These are phyloP conservation scores for Calidris pugnax DNA, from an alignment of 2,113 vertebrate species.

Conservation along the genomic window DNA sequence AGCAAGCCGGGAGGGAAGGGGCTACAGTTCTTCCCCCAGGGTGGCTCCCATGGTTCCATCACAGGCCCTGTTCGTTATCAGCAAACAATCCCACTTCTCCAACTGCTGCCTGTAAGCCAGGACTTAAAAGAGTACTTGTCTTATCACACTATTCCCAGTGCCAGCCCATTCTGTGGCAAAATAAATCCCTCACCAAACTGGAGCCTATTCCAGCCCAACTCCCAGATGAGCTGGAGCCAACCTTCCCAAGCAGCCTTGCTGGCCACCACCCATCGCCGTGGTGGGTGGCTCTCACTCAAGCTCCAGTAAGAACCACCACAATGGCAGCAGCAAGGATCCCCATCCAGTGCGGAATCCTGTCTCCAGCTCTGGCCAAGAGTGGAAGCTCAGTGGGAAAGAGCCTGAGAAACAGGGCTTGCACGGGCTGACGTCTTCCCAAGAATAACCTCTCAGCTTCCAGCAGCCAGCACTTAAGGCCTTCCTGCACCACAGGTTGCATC, in stretches of 20 bases:
- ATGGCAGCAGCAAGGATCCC: neutral
- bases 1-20: neutral
- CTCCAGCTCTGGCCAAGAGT: neutral
- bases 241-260: neutral
- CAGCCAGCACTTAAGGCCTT: slow-evolving; percentile 19
- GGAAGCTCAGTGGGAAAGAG: neutral
- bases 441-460: slow-evolving; percentile 23
- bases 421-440: neutral
- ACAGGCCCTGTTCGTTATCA: neutral
- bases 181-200: neutral
- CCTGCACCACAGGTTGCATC: slow-evolving; percentile 35
- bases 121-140: neutral
- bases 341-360: neutral
- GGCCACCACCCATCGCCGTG: accelerated
- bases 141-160: neutral
- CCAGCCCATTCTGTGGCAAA: neutral
- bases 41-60: neutral
- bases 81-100: neutral
- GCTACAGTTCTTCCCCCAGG: neutral
- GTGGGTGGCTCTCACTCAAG: neutral
- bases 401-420: neutral
- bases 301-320: neutral
- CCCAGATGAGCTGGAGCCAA: neutral
- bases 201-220: neutral
- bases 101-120: neutral